A percentile compares a stretch with the other conserved stretches of the same genome.
Conservation (phyloP, 1,140 invertebrate genomes). For the Chelonus insularis region DNA sequence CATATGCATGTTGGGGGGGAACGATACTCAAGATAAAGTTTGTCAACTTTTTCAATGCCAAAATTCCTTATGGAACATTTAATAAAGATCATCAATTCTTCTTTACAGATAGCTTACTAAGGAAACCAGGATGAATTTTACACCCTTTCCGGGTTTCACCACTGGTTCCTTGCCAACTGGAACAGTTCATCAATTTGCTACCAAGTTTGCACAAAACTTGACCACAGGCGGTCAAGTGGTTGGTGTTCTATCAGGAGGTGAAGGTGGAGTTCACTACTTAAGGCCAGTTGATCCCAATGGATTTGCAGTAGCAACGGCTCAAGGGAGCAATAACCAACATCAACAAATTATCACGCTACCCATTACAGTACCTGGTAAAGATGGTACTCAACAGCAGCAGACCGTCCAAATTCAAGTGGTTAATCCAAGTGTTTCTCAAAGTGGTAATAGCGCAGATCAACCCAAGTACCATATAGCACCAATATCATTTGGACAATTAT, state of each 20-base stretch:
- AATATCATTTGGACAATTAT: constrained; percentile 64
- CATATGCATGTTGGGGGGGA: background rate
- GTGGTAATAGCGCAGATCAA: constrained; percentile 61
- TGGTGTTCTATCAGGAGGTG: constrained; percentile 65
- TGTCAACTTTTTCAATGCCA: too few relatives aligned
- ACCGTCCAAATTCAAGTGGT: constrained; percentile 78
- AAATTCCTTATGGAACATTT: too few relatives aligned
- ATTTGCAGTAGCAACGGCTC: constrained; percentile 51
- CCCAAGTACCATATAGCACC: constrained; percentile 72
- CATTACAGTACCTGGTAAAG: constrained; percentile 75
- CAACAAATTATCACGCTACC: constrained; percentile 74
- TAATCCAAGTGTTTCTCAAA: constrained; percentile 62
- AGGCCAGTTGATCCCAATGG: constrained; percentile 69
- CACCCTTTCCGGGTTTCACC: constrained; percentile 67
- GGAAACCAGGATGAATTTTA: constrained; percentile 73
- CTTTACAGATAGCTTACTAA: too few relatives aligned
- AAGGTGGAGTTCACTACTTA: constrained; percentile 75
- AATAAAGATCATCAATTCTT: too few relatives aligned
- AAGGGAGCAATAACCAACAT: constrained; percentile 55
- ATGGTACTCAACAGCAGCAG: constrained; percentile 70
- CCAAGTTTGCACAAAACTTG: constrained; percentile 68
- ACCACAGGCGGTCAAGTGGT: constrained; percentile 64
- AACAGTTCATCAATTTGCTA: constrained; percentile 69
- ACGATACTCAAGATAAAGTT: too few relatives aligned
- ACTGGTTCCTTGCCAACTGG: constrained; percentile 66